Evolutionary conservation across 2,113 vertebrate genomes (phyloP).

Genomic region (Cichladusa arquata): DNA sequence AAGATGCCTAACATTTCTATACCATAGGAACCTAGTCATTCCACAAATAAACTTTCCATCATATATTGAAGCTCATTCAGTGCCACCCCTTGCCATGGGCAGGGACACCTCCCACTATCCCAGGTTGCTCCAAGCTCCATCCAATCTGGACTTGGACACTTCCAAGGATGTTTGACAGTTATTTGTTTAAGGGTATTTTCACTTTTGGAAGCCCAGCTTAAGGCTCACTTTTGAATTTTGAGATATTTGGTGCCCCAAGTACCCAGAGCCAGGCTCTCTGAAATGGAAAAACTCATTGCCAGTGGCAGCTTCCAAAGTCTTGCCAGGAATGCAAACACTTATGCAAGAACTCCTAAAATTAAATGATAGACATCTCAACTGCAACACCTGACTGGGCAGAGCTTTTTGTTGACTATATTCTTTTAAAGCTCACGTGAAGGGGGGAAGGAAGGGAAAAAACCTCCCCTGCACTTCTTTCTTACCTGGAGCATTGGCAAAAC

Average conservation of each 20-base stretch:
- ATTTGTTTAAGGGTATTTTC: background rate
- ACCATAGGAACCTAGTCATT: background rate
- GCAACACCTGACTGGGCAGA: background rate
- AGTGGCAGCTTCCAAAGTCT: background rate
- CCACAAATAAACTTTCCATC: background rate
- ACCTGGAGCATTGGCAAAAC: background rate
- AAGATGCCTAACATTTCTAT: background rate
- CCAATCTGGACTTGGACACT: background rate
- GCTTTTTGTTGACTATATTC: background rate
- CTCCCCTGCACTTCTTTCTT: background rate
- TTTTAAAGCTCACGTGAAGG: background rate
- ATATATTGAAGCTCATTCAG: background rate
- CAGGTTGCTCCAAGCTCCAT: rapidly evolving
- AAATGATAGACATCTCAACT: background rate
- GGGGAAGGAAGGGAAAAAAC: background rate
- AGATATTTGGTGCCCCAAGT: background rate
- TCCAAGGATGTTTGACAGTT: background rate
- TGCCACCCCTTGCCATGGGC: background rate
- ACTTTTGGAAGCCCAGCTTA: background rate
- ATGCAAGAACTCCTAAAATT: background rate
- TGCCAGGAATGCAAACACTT: background rate
- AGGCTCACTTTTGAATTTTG: background rate
- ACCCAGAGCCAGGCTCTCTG: background rate
- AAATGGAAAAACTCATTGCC: background rate
- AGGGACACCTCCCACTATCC: background rate